phyloP scores from a whole-genome alignment of 2,797 vertebrate genomes.

The Rhinella marina region DNA sequence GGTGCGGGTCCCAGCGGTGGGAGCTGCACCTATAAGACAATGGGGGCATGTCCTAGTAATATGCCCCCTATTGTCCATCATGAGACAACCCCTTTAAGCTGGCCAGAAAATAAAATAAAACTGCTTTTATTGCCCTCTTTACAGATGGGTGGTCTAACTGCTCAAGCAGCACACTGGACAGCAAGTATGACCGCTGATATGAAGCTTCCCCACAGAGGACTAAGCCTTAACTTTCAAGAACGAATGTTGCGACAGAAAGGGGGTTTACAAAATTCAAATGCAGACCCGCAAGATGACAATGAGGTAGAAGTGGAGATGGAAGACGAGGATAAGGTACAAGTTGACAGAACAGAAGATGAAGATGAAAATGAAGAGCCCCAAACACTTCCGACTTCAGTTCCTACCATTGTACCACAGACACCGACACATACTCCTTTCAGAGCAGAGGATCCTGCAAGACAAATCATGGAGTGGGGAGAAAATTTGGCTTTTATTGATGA shows the following conservation, averaged over 20 bases:
- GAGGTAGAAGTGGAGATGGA: constrained; percentile 61
- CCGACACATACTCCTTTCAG: constrained; percentile 55
- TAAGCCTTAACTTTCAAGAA: constrained; percentile 79
- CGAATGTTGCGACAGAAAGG: constrained; percentile 63
- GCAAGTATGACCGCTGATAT: constrained; percentile 78
- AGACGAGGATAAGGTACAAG: constrained; percentile 56
- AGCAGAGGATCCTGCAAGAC: constrained; percentile 39
- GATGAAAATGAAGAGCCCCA: constrained; percentile 65
- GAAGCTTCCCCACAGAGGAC: constrained; percentile 62
- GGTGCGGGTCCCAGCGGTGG: no score
- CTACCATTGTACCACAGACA: constrained; percentile 61
- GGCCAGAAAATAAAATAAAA: not conserved
- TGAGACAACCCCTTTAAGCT: no score
- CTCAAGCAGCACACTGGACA: constrained; percentile 91
- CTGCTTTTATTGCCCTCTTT: not conserved
- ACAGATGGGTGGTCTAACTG: constrained; percentile 92
- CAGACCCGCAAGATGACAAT: constrained; percentile 62
- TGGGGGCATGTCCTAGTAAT: no score
- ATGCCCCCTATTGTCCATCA: no score
- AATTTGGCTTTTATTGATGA: constrained; percentile 91
- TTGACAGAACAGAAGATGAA: constrained; percentile 64
- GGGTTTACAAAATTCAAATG: not conserved
- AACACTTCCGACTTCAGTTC: constrained; percentile 51
- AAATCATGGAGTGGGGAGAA: constrained; percentile 85
- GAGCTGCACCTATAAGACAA: no score